Evolutionary conservation across 2,113 vertebrate species (phyloP), one percentile per base, ranked within the genome.

Genomic region (Beaufortia kweichowensis): DNA sequence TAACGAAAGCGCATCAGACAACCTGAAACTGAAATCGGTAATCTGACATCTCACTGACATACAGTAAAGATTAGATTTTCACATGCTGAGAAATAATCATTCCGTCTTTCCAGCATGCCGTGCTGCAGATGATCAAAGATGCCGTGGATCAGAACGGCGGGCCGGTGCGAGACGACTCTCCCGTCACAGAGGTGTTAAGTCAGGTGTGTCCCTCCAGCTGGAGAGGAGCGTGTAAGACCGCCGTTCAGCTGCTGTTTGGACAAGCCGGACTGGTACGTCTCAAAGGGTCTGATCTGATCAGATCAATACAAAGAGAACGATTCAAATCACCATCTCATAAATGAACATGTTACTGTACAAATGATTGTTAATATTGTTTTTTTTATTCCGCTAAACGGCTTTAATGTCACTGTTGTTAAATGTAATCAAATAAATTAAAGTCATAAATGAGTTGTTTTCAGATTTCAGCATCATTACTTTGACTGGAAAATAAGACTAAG

Each of bases 1-100:
- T 82, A 98, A 97, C 0, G 97, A 98, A 87, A 97, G 96, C 0
- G 93, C 96, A 0, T 91, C 95, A 3, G 97, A 99, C 84, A 99
- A 99, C 90, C 93, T 99, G 82, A 98, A 98, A 86, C 90, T 98
- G 63, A 99, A 98, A 91, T 98, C 91, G 93, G 97, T 98, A 96
- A 79, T 7, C 11, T 28, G 23, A 26, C 9, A 4, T 59, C 23
- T 14, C 1, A 50, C 4, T 1, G 2, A 15, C 41, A 46, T 1
- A 15, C 41, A 14, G 15, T 14, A 50, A 46, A 46, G 12, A 46
- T 15, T 46, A 14, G 14, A 12, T 46, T 17, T 4, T 39, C 3
- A 39, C 35, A 39, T 35, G 33, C 33, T 35, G 33, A 9, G 35
- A 39, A 39, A 10, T 39, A 10, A 39, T 39, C 35, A 11, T 39